Conservation (phyloP, 2,797 vertebrate genomes). For the Harpagifer antarcticus region DNA sequence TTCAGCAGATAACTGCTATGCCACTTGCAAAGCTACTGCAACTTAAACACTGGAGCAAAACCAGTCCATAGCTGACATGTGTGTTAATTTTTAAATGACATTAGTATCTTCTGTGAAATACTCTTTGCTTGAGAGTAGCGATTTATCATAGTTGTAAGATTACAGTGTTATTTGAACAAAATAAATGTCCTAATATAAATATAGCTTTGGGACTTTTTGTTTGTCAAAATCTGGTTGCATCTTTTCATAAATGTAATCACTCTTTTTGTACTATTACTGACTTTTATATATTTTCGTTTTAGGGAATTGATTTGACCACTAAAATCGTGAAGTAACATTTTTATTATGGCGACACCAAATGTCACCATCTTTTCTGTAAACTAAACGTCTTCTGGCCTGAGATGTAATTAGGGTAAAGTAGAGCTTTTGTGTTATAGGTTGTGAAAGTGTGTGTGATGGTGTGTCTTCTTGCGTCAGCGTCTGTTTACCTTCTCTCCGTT, state of each 20-base stretch:
- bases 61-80: not conserved
- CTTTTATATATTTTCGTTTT: too few species aligned
- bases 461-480: conserved; percentile 1
- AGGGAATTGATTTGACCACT: too few species aligned
- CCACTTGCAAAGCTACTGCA: not conserved
- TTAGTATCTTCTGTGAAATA: not conserved
- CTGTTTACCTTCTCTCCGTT: conserved; percentile 96
- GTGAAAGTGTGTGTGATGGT: not conserved
- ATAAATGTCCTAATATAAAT: too few species aligned
- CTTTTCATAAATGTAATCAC: too few species aligned
- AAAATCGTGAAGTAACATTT: too few species aligned
- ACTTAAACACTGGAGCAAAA: not conserved
- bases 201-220: too few species aligned
- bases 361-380: not conserved
- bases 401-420: not conserved
- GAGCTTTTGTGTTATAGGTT: not conserved
- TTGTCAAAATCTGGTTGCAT: too few species aligned
- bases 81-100: not conserved
- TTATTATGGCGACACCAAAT: not conserved
- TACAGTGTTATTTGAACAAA: too few species aligned
- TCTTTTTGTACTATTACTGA: too few species aligned
- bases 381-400: not conserved
- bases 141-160: too few species aligned
- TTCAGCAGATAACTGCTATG: not conserved
- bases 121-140: not conserved